Conservation (phyloP, 2,888 invertebrate genomes). For the Ceraclea dissimilis region DNA sequence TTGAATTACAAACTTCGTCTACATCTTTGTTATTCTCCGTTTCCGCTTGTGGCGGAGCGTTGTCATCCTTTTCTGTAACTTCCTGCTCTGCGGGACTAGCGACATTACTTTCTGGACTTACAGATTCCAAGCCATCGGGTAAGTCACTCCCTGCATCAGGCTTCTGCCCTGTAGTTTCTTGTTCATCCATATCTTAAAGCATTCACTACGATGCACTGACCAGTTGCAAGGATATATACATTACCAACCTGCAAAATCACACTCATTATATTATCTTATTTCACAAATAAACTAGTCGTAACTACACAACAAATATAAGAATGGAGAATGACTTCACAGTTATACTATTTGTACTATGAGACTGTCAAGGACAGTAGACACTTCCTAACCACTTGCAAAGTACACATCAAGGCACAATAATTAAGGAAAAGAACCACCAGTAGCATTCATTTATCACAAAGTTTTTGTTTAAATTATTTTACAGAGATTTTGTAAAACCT, state of each 20-base stretch:
- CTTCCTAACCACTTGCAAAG: too few relatives aligned
- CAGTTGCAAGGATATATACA: slow-evolving; percentile 10
- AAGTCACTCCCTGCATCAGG: slow-evolving; percentile 9
- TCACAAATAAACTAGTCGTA: too few relatives aligned
- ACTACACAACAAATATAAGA: too few relatives aligned
- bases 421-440: too few relatives aligned
- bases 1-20: neutral
- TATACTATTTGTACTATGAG: too few relatives aligned
- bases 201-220: slow-evolving; percentile 11
- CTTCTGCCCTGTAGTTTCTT: slow-evolving; percentile 13
- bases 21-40: slow-evolving; percentile 22
- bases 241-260: slow-evolving; percentile 12
- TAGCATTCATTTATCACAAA: too few relatives aligned
- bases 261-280: too few relatives aligned
- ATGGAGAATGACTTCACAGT: too few relatives aligned
- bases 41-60: neutral
- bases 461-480: too few relatives aligned
- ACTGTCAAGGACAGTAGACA: too few relatives aligned
- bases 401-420: too few relatives aligned
- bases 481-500: too few relatives aligned
- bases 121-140: slow-evolving; percentile 17
- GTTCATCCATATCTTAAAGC: slow-evolving; percentile 18
- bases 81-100: slow-evolving; percentile 4
- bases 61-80: neutral
- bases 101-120: slow-evolving; percentile 15